Evolutionary conservation across 2,113 vertebrate genomes (phyloP).

Genomic region (Smithornis capensis): DNA sequence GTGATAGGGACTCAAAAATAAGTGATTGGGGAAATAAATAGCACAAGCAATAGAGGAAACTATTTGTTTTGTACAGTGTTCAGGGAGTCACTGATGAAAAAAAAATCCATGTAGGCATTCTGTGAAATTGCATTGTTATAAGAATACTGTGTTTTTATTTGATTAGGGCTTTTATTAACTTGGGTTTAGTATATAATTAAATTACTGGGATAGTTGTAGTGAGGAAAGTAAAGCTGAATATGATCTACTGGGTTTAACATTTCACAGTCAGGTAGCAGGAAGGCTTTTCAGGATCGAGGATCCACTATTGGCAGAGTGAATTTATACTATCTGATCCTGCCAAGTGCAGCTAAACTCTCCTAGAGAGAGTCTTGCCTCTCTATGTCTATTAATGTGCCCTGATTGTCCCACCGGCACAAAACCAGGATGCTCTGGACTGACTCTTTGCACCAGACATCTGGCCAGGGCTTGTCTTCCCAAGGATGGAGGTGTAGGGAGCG

Average conservation of each 20-base stretch:
- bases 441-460: not conserved
- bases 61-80: not conserved
- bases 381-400: accelerated
- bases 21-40: not conserved
- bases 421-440: not conserved
- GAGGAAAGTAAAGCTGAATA: not conserved
- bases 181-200: not conserved
- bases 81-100: not conserved
- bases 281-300: accelerated
- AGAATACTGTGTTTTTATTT: not conserved
- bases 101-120: not conserved
- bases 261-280: not conserved
- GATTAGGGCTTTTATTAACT: not conserved
- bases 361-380: not conserved
- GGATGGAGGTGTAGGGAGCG: not conserved
- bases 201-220: not conserved
- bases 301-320: not conserved
- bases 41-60: not conserved
- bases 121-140: not conserved
- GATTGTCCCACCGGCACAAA: not conserved
- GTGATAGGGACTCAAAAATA: not conserved
- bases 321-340: not conserved
- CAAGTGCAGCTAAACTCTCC: not conserved
- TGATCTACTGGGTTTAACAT: not conserved
- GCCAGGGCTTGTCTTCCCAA: not conserved